A percentile compares a stretch with the other conserved stretches of the same genome.
These are phyloP conservation scores for Tinamus guttatus DNA, from an alignment of 2,113 vertebrate species.

Conservation along the genomic window DNA sequence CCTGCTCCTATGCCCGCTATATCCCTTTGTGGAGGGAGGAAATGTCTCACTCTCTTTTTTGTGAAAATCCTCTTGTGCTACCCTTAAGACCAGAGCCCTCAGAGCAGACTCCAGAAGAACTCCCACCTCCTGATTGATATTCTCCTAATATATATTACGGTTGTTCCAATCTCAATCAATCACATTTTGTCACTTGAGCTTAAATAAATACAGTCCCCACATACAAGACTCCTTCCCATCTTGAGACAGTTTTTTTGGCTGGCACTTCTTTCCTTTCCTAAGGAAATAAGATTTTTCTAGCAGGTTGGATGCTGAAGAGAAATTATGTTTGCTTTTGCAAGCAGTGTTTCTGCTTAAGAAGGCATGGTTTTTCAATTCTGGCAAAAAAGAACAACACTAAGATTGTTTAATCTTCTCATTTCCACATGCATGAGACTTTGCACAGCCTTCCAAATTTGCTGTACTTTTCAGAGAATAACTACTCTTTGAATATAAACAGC, in stretches of 20 bases:
- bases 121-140: not conserved
- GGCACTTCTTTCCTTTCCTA: not conserved
- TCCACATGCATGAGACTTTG: not conserved
- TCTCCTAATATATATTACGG: rapidly evolving
- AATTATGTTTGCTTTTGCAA: not conserved
- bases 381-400: not conserved
- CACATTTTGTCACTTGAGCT: not conserved
- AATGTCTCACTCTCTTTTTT: too few relatives aligned
- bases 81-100: not conserved
- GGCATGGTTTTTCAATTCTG: not conserved
- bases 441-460: not conserved
- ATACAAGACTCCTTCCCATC: not conserved
- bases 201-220: not conserved
- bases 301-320: not conserved
- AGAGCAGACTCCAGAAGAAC: not conserved
- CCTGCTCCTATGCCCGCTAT: not conserved
- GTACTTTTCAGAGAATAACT: not conserved
- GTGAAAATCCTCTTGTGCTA: not conserved
- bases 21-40: too few relatives aligned
- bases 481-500: not conserved
- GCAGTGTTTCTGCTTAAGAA: not conserved
- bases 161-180: not conserved
- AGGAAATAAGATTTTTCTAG: not conserved
- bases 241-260: not conserved
- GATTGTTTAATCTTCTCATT: conserved; percentile 30